Evolutionary conservation across 2,888 invertebrate species (phyloP).

Genomic region (Ennomos erosarius): DNA sequence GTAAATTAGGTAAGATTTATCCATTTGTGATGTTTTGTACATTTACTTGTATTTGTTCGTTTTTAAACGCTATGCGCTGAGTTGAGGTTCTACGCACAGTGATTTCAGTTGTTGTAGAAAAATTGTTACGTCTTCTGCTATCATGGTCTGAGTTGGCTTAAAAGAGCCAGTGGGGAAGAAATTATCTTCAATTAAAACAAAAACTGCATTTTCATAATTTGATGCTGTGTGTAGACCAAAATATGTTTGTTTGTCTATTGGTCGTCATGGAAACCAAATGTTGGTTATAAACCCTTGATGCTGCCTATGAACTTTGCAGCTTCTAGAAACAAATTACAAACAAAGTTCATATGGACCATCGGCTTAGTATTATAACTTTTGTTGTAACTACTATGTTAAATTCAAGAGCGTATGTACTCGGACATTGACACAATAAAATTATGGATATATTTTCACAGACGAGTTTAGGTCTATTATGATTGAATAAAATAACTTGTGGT

Average conservation of each 20-base stretch:
- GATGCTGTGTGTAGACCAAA: constrained; percentile 16
- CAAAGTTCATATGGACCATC: constrained; percentile 10
- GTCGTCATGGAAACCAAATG: constrained; percentile 17
- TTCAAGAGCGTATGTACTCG: constrained; percentile 7
- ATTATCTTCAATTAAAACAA: no score
- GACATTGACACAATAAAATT: constrained; percentile 19
- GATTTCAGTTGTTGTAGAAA: not conserved
- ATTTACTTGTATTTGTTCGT: constrained; percentile 16
- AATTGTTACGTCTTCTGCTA: not conserved
- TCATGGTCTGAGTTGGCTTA: no score
- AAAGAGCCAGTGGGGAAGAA: no score
- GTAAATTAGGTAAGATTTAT: constrained; percentile 15
- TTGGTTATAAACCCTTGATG: constrained; percentile 16
- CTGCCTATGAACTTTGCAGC: constrained; percentile 2
- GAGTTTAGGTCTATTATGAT: constrained; percentile 8
- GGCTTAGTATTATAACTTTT: constrained; percentile 14
- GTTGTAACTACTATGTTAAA: constrained; percentile 16
- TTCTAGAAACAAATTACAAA: not conserved
- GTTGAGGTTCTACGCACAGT: constrained; percentile 8
- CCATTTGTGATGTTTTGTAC: constrained; percentile 23
- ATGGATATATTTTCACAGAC: constrained; percentile 26
- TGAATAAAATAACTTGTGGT: not conserved
- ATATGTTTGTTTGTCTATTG: constrained; percentile 19
- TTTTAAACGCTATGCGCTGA: constrained; percentile 7
- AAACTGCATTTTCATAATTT: no score